Evolutionary conservation across 2,113 vertebrate species (phyloP).

Genomic region (Rhodinocichla rosea): DNA sequence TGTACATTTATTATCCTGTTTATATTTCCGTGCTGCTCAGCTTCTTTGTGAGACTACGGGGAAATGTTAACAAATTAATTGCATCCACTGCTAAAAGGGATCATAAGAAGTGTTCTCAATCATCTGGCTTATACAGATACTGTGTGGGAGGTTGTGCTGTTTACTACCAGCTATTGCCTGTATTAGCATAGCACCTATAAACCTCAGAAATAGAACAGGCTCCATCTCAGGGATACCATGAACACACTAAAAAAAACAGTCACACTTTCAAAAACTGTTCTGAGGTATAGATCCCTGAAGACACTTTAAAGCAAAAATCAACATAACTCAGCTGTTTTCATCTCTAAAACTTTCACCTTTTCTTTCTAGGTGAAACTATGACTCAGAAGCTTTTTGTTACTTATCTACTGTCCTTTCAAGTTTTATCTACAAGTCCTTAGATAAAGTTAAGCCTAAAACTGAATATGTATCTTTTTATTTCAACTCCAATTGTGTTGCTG

Average conservation of each 20-base stretch:
- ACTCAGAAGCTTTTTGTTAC: neutral
- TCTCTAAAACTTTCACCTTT: neutral
- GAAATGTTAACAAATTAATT: constrained; percentile 26
- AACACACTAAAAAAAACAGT: neutral
- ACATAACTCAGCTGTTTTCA: neutral
- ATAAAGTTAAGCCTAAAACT: neutral
- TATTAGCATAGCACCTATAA: neutral
- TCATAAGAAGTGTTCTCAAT: neutral
- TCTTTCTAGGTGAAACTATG: neutral
- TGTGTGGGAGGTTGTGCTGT: neutral
- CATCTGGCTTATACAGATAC: neutral
- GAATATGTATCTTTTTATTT: constrained; percentile 47
- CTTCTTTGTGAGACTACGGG: neutral
- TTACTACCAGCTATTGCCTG: neutral
- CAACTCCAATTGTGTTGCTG: constrained; percentile 6
- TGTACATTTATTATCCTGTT: rapidly evolving
- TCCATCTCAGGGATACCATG: neutral
- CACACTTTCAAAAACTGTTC: neutral
- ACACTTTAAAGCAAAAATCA: neutral
- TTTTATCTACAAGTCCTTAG: neutral
- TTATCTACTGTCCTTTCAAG: neutral
- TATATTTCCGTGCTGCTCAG: neutral
- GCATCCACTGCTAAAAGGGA: neutral
- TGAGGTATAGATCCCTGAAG: neutral
- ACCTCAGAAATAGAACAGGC: neutral